Evolutionary conservation across 2,113 vertebrate species (phyloP), one percentile per base, ranked within the genome.

Genomic region (Aegypius monachus): DNA sequence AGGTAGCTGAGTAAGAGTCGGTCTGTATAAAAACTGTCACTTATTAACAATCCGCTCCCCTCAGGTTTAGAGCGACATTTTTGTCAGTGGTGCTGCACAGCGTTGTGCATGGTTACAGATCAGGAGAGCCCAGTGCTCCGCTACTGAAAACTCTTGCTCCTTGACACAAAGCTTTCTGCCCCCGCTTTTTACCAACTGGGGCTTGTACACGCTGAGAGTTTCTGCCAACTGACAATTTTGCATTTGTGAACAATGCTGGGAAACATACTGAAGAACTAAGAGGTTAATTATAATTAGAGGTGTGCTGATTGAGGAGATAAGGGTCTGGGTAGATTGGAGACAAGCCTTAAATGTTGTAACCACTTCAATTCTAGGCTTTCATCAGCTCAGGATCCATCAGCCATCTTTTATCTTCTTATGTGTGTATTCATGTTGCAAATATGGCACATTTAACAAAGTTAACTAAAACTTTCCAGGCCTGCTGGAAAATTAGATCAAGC

Each of bases 221-320:
- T 81, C 77, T 88, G 59, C 58, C 73, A 86, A 3, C 58, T 92
- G 89, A 45, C 34, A 86, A 27, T 77, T 42, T 50, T 65, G 62
- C 36, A 22, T 73, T 94, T 88, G 29, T 63, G 82, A 90, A 31
- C 25, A 43, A 47, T 81, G 84, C 81, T 85, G 53, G 48, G 77
- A 86, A 92, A 53, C 47, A n/a, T 74, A n/a, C 1, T 90, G 77
- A 67, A 79, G 68, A 66, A 55, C 38, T 56, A 21, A 73, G 83
- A 92, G 75, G 72, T 65, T 97, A 92, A 95, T 92, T 93, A 48
- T 80, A 71, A 67, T 87, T 50, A 88, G 68, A 90, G 81, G 61
- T 96, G 78, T 66, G 50, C 52, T 92, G 85, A 86, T 22, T 32
- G 58, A 90, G 58, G 90, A 73, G 65, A 56, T 43, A 53, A 36